Conservation (phyloP, 2,797 vertebrate genomes). For the Pachyuromys duprasi region DNA sequence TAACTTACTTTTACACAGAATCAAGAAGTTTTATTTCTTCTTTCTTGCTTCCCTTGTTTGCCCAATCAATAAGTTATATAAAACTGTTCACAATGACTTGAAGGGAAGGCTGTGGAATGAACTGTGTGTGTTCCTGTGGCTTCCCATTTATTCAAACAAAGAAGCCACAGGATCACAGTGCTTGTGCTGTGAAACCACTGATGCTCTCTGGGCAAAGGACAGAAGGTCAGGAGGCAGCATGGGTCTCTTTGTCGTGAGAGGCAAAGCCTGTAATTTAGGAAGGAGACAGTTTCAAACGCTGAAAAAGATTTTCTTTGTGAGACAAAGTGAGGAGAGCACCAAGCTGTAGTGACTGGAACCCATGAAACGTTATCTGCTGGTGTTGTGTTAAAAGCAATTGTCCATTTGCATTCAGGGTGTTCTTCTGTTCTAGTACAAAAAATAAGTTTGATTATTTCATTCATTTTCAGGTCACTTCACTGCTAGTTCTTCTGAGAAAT, state of each 20-base stretch:
- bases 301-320: background rate
- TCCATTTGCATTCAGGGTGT: background rate
- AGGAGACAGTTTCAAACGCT: background rate
- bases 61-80: slow-evolving; percentile 57
- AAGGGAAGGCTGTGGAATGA: background rate
- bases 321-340: background rate
- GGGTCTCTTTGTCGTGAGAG: background rate
- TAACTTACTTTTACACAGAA: background rate
- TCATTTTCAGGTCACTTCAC: background rate
- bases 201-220: background rate
- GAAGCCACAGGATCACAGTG: background rate
- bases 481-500: background rate
- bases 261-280: background rate
- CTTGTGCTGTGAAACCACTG: background rate
- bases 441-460: background rate
- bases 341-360: background rate
- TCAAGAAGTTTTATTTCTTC: slow-evolving; percentile 36
- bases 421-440: background rate
- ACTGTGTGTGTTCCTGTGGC: background rate
- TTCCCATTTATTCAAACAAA: slow-evolving; percentile 46
- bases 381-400: background rate
- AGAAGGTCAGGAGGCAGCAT: background rate
- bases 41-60: slow-evolving; percentile 10
- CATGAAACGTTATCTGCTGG: background rate
- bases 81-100: slow-evolving; percentile 25